Conservation (phyloP, 2,113 vertebrate genomes). For the Cyprinodon variegatus region DNA sequence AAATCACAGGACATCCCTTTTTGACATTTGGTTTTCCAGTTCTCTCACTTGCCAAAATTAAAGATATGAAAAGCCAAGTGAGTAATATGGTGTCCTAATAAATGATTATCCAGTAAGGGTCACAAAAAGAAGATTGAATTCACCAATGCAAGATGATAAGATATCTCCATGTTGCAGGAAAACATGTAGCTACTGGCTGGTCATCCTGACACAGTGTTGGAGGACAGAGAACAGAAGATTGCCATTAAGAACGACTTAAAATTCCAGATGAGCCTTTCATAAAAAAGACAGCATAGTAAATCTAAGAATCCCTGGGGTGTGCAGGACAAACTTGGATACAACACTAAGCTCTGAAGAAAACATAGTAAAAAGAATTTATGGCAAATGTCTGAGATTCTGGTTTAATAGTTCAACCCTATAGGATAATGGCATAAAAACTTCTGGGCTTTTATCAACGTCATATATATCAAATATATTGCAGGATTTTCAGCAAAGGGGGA, state of each 20-base stretch:
- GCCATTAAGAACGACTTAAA: neutral
- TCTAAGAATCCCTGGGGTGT: neutral
- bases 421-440: neutral
- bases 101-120: neutral
- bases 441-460: neutral
- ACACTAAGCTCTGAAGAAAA: neutral
- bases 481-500: neutral
- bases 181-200: neutral
- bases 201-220: neutral
- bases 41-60: too few relatives aligned
- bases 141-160: neutral
- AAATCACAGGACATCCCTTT: neutral
- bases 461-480: neutral
- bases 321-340: neutral
- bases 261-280: neutral
- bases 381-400: neutral
- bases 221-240: neutral
- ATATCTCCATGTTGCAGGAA: neutral
- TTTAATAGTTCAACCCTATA: neutral
- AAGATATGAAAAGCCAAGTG: neutral
- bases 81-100: neutral
- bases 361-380: neutral
- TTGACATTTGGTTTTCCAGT: neutral
- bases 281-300: neutral
- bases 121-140: neutral